Evolutionary conservation across 2,888 invertebrate species (phyloP), one percentile per base, ranked within the genome.

Genomic region (Oscheius sp.): DNA sequence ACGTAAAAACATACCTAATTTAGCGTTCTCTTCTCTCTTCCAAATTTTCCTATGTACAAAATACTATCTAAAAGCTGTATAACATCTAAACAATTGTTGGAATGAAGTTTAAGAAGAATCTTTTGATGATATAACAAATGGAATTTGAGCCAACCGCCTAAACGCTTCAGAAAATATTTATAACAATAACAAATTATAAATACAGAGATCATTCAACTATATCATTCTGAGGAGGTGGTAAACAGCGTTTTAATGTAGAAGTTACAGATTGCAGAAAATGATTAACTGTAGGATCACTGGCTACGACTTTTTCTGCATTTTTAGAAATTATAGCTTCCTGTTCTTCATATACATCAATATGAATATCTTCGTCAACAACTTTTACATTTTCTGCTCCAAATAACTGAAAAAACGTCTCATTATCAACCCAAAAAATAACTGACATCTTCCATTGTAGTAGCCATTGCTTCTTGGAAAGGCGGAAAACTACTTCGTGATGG

Each of bases 191-290:
- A 35, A 35, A 35, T 35, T 6, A 35, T 35, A 35, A 35, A 35
- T 35, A 35, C 35, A 35, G 9, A 1, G 12, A 61, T 35, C 41
- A 61, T n/a, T 43, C 43, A 61, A 61, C 43, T 18, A 43, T 61
- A 61, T 70, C 61, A 35, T 12, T 70, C 18, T 25, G n/a, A 1
- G n/a, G 16, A 2, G 53, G 56, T 5, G 73, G 49, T 5, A 73
- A 45, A 59, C 69, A 69, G 59, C 74, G 75, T 69, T 74, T 56
- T 64, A 80, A 61, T 25, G 74, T 78, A 9, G 71, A 59, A 16
- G 74, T 75, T 23, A 80, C 58, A 46, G 75, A 74, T 35, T 80
- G 80, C 2, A 80, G 74, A 3, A 80, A 27, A 64, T 80, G 80
- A 1, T 71, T 45, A 3, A 76, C 77, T 16, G 56, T 63, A 7